Base-by-base conservation (phyloP, 2,888 invertebrate genomes). In the Eilema depressum region DNA sequence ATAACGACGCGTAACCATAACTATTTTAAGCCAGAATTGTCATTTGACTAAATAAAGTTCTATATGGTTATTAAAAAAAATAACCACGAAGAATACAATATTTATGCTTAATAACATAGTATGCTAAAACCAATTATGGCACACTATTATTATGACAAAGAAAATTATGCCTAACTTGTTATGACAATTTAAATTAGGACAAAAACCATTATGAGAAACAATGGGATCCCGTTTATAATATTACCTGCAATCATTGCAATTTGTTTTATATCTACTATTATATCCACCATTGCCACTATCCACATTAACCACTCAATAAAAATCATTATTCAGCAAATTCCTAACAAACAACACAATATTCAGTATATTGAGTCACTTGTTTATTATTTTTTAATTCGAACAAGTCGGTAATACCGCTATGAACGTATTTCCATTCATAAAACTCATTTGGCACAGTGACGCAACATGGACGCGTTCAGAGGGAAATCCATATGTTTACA, bases 361-460 rank as follows among this genome's bases (percentile, higher is more conserved):
- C 61, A 30, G 41, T 30, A 26, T 61, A 68, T 68, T 63, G 56
- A 68, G 53, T 62, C 68, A 68, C 62, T 56, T 53, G 68, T 68
- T 63, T 68, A 53, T 68, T 62, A 61, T 62, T 68, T 61, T 47
- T 61, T 61, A 61, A 67, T 47, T 47, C 67, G 28, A 61, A 60
- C 30, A 20, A 3, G n/a, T 25, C 10, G 59, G 37, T 37, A 66
- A 59, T 41, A 66, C 37, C 59, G 25, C 10, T 57, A 33, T 33
- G 65, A 65, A 65, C 25, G 56, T 57, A 60, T 59, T 66, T 66
- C 60, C 66, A 66, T 59, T 66, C 66, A 66, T 60, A 41, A 56
- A 66, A 66, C 59, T 60, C 41, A 28, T 59, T 26, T 37, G 26
- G 59, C 12, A n/a, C 14, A 20, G 26, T 66, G 66, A 60, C 66